phyloP scores from a whole-genome alignment of 2,797 vertebrate species.

The Gambusia yucatana region DNA sequence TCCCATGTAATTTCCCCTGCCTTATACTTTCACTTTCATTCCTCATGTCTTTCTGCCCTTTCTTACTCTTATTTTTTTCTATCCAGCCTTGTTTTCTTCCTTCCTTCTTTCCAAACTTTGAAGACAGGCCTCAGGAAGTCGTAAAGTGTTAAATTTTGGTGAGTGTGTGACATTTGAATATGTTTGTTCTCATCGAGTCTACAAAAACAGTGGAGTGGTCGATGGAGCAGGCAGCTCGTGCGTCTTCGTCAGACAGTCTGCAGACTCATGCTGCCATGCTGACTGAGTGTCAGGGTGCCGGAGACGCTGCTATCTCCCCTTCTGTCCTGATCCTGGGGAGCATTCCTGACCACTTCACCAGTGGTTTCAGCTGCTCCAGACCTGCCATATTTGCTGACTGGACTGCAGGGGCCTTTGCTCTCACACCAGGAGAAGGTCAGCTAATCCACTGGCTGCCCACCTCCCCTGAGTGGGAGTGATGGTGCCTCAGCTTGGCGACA shows the following conservation, averaged over 20 bases:
- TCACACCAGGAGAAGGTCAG: conserved; percentile 61
- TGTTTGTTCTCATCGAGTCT: neutral
- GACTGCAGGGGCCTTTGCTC: conserved; percentile 65
- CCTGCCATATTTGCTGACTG: conserved; percentile 64
- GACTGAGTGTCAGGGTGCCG: conserved; percentile 65
- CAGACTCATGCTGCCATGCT: conserved; percentile 48
- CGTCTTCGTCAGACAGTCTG: conserved; percentile 55
- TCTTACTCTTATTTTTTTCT: neutral
- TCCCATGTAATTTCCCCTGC: neutral
- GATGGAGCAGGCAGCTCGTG: conserved; percentile 39
- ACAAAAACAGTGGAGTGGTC: neutral
- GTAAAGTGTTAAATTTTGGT: neutral
- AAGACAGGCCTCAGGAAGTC: neutral
- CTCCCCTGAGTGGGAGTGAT: conserved; percentile 63
- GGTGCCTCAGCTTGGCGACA: conserved; percentile 53
- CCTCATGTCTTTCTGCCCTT: neutral
- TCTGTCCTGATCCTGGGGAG: conserved; percentile 64
- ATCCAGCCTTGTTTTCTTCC: neutral
- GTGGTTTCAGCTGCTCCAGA: conserved; percentile 32
- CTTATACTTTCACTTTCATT: neutral
- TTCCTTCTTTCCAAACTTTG: neutral
- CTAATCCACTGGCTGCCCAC: conserved; percentile 62
- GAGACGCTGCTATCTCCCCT: conserved; percentile 77
- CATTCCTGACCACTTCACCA: conserved; percentile 58
- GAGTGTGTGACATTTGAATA: neutral